Evolutionary conservation across 2,113 vertebrate species (phyloP).

Genomic region (Hyla sarda): DNA sequence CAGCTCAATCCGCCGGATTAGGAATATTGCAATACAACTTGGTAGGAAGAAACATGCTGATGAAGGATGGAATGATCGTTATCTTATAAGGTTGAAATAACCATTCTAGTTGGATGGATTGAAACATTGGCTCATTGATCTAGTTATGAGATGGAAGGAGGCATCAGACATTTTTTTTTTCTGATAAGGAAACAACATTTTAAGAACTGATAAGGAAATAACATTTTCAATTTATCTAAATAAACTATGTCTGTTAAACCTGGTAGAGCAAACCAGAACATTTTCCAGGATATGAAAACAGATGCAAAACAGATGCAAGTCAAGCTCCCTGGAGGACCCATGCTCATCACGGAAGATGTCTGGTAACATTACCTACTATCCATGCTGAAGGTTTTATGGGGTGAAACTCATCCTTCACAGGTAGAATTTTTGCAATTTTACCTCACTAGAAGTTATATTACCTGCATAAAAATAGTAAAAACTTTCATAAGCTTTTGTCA

Average conservation of each 20-base stretch:
- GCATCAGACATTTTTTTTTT: background rate
- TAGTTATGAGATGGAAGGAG: background rate
- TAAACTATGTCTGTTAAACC: background rate
- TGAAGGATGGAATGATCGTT: too few species aligned
- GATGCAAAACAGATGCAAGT: background rate
- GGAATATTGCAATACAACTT: background rate
- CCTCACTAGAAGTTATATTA: too few species aligned
- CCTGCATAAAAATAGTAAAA: too few species aligned
- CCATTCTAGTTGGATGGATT: too few species aligned
- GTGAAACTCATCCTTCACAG: background rate
- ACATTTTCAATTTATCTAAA: background rate
- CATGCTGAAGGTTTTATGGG: background rate
- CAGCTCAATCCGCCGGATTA: too few species aligned
- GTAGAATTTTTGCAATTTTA: background rate
- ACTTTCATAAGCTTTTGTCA: too few species aligned
- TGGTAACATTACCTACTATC: background rate
- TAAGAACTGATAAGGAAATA: background rate
- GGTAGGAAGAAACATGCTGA: background rate
- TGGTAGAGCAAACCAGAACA: constrained; percentile 5
- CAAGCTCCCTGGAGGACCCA: background rate
- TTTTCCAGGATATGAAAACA: constrained; percentile 7
- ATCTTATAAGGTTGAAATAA: too few species aligned
- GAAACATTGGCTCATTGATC: background rate
- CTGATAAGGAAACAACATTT: too few species aligned
- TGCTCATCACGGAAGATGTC: background rate